Base-by-base conservation (phyloP, 2,113 vertebrate species). In the Apeltes quadracus region DNA sequence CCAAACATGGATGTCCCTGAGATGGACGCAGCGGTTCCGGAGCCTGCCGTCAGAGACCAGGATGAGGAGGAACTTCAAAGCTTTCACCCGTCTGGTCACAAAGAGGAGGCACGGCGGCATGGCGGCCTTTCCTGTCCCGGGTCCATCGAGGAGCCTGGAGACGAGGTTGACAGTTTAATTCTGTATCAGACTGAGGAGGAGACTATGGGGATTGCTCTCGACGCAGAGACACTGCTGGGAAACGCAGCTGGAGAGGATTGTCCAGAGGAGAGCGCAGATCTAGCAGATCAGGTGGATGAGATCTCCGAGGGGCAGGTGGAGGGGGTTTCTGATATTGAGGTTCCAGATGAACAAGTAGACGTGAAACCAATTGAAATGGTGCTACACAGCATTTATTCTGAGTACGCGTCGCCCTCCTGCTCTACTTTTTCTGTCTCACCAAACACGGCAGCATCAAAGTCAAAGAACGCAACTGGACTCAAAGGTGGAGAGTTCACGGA, bases 221-320 rank as follows among this genome's bases (percentile, higher is more conserved):
- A 79, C 10, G 1, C 79, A 1, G 88, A 78, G 6, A 41, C 67
- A 0, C 39, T 86, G 36, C 82, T 84, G 34, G 69, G 12, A 4
- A 61, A 73, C 3, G 8, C 72, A 1, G 8, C 70, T 1, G 81
- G 46, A 44, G 73, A 71, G 51, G 43, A 66, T 0, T 46, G 25
- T 38, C 25, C 51, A 0, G 15, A 61, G 39, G 54, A 27, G 29
- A 11, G 20, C 2, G 1, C 36, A 2, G 75, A 73, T 11, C 68
- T 61, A 3, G 75, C 79, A 10, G 89, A 89, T 68, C 78, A 83
- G n/a, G 71, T 81, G 38, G 86, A 92, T 25, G 85, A 83, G 72
- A 66, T 83, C 29, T 78, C 81, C 0, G 83, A 78, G 8, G 82
- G 79, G 0, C 58, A 66, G 38, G 34, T 84, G 25, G 81, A 70